Conservation (phyloP, 2,113 vertebrate genomes). For the Trematomus loennbergii region DNA sequence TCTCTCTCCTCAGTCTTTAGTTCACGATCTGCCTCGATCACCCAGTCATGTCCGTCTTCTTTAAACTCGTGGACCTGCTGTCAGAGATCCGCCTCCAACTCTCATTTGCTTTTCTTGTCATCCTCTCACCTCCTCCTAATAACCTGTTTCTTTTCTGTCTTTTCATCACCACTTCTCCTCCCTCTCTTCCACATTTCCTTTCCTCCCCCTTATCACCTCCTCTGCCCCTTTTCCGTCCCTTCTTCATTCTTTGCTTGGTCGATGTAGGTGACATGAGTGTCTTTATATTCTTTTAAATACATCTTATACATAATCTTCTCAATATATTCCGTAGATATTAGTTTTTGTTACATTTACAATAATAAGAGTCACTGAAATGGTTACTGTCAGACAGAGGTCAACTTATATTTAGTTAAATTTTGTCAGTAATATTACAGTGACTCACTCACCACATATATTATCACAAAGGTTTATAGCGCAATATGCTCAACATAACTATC, state of each 20-base stretch:
- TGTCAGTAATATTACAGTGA: too few relatives aligned
- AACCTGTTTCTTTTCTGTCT: background rate
- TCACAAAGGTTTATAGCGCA: too few relatives aligned
- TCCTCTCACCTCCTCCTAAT: background rate
- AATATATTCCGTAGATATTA: background rate
- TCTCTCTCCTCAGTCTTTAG: background rate
- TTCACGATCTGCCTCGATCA: background rate
- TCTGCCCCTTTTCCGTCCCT: background rate
- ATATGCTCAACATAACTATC: too few relatives aligned
- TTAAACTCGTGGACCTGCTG: slow-evolving; percentile 27
- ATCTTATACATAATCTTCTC: background rate
- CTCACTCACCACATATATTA: too few relatives aligned
- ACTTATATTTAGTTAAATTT: too few relatives aligned
- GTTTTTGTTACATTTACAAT: background rate
- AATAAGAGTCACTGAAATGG: too few relatives aligned
- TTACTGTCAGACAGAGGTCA: too few relatives aligned
- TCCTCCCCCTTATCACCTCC: background rate
- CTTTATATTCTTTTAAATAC: background rate
- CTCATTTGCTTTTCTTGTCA: background rate
- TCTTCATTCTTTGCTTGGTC: background rate
- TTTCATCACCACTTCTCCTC: background rate
- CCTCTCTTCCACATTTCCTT: too few relatives aligned
- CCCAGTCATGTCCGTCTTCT: background rate
- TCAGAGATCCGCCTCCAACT: background rate
- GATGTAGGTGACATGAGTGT: background rate